A percentile compares a stretch with the other conserved stretches of the same genome.
Evolutionary conservation across 2,888 invertebrate genomes (phyloP).

Genomic region (Bembecia ichneumoniformis): DNA sequence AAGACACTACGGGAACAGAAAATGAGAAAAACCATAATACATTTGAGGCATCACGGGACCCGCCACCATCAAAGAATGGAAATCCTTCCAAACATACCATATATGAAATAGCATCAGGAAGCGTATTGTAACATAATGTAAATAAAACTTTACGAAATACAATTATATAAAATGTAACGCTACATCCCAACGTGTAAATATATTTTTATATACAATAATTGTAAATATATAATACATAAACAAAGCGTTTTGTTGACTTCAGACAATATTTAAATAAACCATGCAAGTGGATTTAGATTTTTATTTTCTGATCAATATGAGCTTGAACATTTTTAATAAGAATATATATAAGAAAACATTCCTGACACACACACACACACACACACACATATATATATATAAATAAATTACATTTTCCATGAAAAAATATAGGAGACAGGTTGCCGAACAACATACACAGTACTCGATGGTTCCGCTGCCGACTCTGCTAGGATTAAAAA

Average conservation of each 20-base stretch:
- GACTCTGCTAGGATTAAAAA: too few relatives aligned
- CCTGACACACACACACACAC: too few relatives aligned
- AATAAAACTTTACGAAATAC: conserved; percentile 14
- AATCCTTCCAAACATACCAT: conserved; percentile 45
- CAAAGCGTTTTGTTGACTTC: conserved; percentile 41
- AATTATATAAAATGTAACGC: not conserved
- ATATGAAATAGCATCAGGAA: conserved; percentile 41
- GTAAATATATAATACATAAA: conserved; percentile 28
- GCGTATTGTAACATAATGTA: conserved; percentile 27
- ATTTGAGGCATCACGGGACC: conserved; percentile 57
- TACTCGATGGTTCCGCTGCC: too few relatives aligned
- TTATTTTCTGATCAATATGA: not conserved
- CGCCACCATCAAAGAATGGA: conserved; percentile 57
- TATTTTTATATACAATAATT: conserved; percentile 38
- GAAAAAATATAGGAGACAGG: too few relatives aligned
- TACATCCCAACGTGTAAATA: conserved; percentile 40
- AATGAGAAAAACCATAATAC: conserved; percentile 56
- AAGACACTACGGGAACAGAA: conserved; percentile 52
- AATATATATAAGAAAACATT: too few relatives aligned
- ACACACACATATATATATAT: too few relatives aligned
- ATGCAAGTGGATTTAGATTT: conserved; percentile 9
- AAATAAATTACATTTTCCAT: too few relatives aligned
- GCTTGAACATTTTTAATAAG: too few relatives aligned
- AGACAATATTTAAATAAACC: conserved; percentile 31
- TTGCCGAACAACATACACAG: too few relatives aligned